Percentiles rank a stretch among this genome's conserved stretches.
These are phyloP conservation scores for Caenorhabditis elegans DNA, from an alignment of 1,140 invertebrate species.

Conservation along the genomic window WBcel235 BX284605.5:7837001-7837500, in stretches of 20 bases:
- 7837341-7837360: conserved; percentile 24
- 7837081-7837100: not conserved
- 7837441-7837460: conserved; percentile 42
- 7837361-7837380: conserved; percentile 21
- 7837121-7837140: not conserved
- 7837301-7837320: conserved; percentile 44
- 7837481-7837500: conserved; percentile 47
- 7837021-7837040: not conserved
- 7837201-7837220: not conserved
- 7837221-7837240: not conserved
- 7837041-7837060: not conserved
- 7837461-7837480: conserved; percentile 47
- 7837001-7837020: not conserved
- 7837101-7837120: not conserved
- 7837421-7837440: conserved; percentile 50
- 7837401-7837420: conserved; percentile 46
- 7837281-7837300: conserved; percentile 47
- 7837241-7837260: conserved; percentile 46
- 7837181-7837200: conserved; percentile 23
- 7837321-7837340: conserved; percentile 37
- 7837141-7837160: not conserved
- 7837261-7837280: conserved; percentile 44
- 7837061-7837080: not conserved
- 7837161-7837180: no score
- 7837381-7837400: conserved; percentile 49